Base-by-base conservation (phyloP, 2,797 vertebrate species). In the Spatula versicolor region DNA sequence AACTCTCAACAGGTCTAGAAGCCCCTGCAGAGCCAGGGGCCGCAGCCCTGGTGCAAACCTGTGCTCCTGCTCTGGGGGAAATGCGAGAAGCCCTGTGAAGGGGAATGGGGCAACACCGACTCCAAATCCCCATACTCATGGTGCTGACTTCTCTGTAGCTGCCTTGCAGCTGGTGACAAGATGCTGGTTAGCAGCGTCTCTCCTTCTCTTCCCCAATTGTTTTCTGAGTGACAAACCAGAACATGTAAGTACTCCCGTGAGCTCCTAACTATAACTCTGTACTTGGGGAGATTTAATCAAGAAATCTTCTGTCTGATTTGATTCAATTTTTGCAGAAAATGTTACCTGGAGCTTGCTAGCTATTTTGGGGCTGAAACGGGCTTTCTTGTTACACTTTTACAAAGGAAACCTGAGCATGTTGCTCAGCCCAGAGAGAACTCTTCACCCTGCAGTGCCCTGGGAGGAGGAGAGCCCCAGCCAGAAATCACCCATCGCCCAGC, bases 271-370 rank as follows among this genome's bases (percentile, higher is more conserved):
- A 12, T 52, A 68, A 69, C 21, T 77, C 45, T 23, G 31, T 45
- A 54, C 71, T 52, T 71, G 3, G 21, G 21, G 46, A 50, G 73
- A 48, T 50, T 80, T 81, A 83, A 77, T 54, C 74, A 46, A 84
- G 66, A 74, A 81, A 89, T 52, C 46, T 74, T 73, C 69, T 54
- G 46, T 33, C 69, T 74, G 46, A 84, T 62, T 89, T 69, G 43
- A 73, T 77, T 86, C 56, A 81, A 30, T 43, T 81, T 56, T 81
- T 73, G 52, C 37, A 67, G 77, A 73, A 86, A 86, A 80, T 77
- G 31, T 25, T 56, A 52, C 43, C 66, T 71, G 48, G 74, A 83
- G 41, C 41, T 80, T 62, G 64, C 45, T 59, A 84, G 75, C 18
- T 94, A 17, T 77, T 69, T 39, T 39, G 74, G 83, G 83, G 52